Evolutionary conservation across 2,888 invertebrate genomes (phyloP).

Genomic region (Nephrotoma appendiculata): DNA sequence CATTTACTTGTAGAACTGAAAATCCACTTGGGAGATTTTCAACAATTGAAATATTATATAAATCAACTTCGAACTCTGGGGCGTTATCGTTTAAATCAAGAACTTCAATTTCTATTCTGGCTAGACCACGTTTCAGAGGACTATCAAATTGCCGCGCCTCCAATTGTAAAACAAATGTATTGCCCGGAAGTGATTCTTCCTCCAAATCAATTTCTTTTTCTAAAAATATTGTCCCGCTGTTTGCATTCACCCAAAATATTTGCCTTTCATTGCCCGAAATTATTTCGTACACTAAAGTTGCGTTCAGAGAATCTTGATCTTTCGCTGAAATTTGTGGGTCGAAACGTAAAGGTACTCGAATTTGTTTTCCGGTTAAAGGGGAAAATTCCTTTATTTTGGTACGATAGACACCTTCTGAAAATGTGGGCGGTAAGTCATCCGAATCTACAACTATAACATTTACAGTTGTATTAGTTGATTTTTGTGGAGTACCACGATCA

Average conservation of each 20-base stretch:
- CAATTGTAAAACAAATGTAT: constrained; percentile 61
- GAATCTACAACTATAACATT: constrained; percentile 58
- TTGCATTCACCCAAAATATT: constrained; percentile 56
- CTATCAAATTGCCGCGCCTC: constrained; percentile 70
- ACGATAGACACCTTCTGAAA: constrained; percentile 63
- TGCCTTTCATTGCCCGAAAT: constrained; percentile 66
- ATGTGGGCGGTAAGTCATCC: constrained; percentile 70
- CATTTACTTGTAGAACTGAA: constrained; percentile 42
- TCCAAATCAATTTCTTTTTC: constrained; percentile 74
- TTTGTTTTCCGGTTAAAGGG: constrained; percentile 58
- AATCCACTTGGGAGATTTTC: constrained; percentile 77
- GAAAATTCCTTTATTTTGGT: constrained; percentile 72
- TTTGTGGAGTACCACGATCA: constrained; percentile 71
- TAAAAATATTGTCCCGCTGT: constrained; percentile 60
- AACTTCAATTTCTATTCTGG: constrained; percentile 57
- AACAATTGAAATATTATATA: constrained; percentile 83
- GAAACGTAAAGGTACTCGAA: constrained; percentile 56
- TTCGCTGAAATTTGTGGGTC: constrained; percentile 58
- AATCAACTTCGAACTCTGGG: constrained; percentile 76
- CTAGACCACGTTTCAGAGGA: constrained; percentile 56
- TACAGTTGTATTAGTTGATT: constrained; percentile 56
- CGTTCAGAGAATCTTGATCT: constrained; percentile 69
- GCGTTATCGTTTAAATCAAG: constrained; percentile 70
- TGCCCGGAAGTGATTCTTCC: constrained; percentile 51
- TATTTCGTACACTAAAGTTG: constrained; percentile 61